Base-by-base conservation (phyloP, 37 sponge, comb jelly and placozoan species). In the Hormiphora californensis region DNA sequence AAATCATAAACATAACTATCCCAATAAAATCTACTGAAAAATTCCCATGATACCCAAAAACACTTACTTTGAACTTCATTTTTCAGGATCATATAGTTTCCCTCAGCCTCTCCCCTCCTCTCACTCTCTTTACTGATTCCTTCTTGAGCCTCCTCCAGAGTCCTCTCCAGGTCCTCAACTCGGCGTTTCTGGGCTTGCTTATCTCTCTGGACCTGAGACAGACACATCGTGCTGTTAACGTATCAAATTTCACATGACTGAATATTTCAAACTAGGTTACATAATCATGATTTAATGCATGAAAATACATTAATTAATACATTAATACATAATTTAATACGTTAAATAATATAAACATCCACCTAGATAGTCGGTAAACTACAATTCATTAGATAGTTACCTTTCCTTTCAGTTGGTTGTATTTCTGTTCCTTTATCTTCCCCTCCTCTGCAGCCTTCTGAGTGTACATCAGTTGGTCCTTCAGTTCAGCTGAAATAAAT, bases 401-500 rank as follows among this genome's bases (percentile, higher is more conserved):
- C 81, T 73, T 73, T 73, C 81, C 81, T 73, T 73, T 73, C 11
- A 73, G 81, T 40, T 43, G 46, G 43, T 73, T 73, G 46, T 73
- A 73, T 33, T 73, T 73, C 81, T 73, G 81, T 33, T 73, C 81
- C 46, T 73, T 73, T n/a, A 73, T 33, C 23, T 73, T 73, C 19
- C 32, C 23, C 5, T 73, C 81, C 43, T 73, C 81, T 4, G 35
- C 36, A 27, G 40, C 44, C 27, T 73, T 73, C 38, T 73, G 81
- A 5, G 81, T 73, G 25, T 36, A 27, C 44, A 73, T 3, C 81
- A 73, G 23, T 19, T 73, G 81, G 22, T 73, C 81, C 46, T 73
- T 73, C 38, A 73, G 35, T 40, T 73, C 81, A 3, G 44, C 81
- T 73, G 81, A 73, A 73, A 73, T 9, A 73, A 7, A 65, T n/a